Evolutionary conservation across 2,888 invertebrate genomes (phyloP), one percentile per base, ranked within the genome.

Genomic region (Hololepta plana): DNA sequence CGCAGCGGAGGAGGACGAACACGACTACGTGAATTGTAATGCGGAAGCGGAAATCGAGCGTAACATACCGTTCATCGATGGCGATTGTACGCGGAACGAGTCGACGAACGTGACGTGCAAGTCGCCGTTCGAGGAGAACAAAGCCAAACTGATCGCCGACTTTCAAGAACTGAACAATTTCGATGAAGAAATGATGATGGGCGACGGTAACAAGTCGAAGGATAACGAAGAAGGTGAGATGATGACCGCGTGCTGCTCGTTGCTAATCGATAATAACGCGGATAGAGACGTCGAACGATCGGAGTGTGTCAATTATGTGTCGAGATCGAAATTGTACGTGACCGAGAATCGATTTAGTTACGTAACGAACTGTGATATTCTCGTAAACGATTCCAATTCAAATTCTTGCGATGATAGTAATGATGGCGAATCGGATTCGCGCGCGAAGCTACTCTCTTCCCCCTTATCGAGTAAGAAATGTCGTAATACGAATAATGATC

Each of bases 21-120:
- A 44, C 28, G 51, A 51, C 33, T 54, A 53, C 29, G 53, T 49
- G 29, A 52, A 52, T 34, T 32, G 53, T 16, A 37, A 39, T 10
- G 47, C 49, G 1, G 48, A 48, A 26, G 34, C 37, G 9, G 45
- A 45, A 27, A 23, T 31, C 4, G 28, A 31, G 20, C 8, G 6
- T 8, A 6, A 21, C 9, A 10, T 21, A 6, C 10, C 17, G 10
- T 6, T 26, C 12, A 14, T 14, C 8, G 20, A 14, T 3, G 26
- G 23, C 4, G 26, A 25, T 21, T 32, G 36, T 26, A 17, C n/a
- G 7, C 10, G 23, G 4, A 7, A 24, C 12, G 10, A 8, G 10
- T 17, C 19, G 3, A 5, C 13, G 4, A 23, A 15, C 4, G 9
- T 14, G 5, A 15, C 11, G 6, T 7, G 23, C 11, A 36, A 33